These are phyloP conservation scores for Schizopygopsis malacanthus DNA, from an alignment of 2,797 vertebrate species.

Conservation along the genomic window DNA sequence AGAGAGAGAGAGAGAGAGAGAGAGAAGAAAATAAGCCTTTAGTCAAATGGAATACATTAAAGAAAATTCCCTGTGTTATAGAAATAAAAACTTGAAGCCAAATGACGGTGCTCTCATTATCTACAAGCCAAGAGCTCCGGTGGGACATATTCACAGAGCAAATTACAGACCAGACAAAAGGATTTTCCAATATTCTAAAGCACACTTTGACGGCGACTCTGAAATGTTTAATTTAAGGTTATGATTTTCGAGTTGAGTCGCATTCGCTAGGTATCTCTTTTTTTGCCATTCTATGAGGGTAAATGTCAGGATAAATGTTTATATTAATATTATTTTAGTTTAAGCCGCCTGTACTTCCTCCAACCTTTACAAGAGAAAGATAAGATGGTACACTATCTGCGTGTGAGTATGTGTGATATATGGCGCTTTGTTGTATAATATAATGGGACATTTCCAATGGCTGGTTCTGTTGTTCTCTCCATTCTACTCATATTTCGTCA, in stretches of 20 bases:
- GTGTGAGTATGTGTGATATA: not conserved
- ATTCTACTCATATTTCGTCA: slow-evolving; percentile 46
- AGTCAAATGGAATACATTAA: slow-evolving; percentile 61
- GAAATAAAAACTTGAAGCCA: slow-evolving; percentile 58
- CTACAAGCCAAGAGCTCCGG: slow-evolving; percentile 51
- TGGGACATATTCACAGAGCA: slow-evolving; percentile 46
- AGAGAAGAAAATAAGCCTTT: slow-evolving; percentile 41
- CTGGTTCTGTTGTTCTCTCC: slow-evolving; percentile 45
- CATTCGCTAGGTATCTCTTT: slow-evolving; percentile 48
- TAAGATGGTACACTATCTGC: not conserved
- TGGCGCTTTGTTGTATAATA: slow-evolving; percentile 20
- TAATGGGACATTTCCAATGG: slow-evolving; percentile 55
- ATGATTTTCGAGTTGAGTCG: not conserved
- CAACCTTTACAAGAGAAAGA: slow-evolving; percentile 9
- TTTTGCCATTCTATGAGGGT: not conserved
- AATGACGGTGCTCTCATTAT: slow-evolving; percentile 58
- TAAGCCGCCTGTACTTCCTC: not conserved
- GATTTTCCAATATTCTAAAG: slow-evolving; percentile 57
- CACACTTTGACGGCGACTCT: not conserved
- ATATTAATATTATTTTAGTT: slow-evolving; percentile 15
- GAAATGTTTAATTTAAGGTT: slow-evolving; percentile 19
- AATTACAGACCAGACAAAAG: slow-evolving; percentile 63
- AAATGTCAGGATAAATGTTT: slow-evolving; percentile 22
- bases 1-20: slow-evolving; percentile 45
- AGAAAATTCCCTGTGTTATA: slow-evolving; percentile 57